Evolutionary conservation across 2,888 invertebrate species (phyloP), one percentile per base, ranked within the genome.

Genomic region (Celastrina argiolus): DNA sequence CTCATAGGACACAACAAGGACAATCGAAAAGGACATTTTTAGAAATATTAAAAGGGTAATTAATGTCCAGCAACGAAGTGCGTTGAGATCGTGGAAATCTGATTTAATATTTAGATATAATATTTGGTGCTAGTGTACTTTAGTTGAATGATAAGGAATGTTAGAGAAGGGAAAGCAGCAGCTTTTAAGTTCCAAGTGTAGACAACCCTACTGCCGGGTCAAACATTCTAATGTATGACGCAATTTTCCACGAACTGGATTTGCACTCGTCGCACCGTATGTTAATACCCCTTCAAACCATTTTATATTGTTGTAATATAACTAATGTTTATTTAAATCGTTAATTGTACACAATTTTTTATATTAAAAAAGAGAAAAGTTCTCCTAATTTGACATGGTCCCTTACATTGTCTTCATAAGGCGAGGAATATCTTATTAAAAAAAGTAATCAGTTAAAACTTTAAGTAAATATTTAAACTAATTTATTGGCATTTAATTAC

Each of bases 221-320:
- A 87, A 87, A 85, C 87, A 87, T 87, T 87, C 87, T 87, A 87
- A 87, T 83, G 83, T 81, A 84, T 87, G 87, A 87, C 86, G 87
- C 84, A 87, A 87, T 81, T 77, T 79, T 75, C 77, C 79, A 76
- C 81, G 75, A 80, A 86, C 84, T 86, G 85, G 87, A 85, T 85
- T 86, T 84, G 83, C 85, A 84, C 84, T 85, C 85, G 84, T 86
- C 85, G 82, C 83, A 79, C 78, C 75, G 74, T 74, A 74, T 79
- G 79, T 80, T 75, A 74, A 72, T 73, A 70, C 71, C 66, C 71
- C 69, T 70, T 73, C 66, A 67, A 67, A 69, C 69, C 68, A 66
- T 58, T 65, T 59, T 59, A 65, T 42, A 59, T 65, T 65, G 56
- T 41, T 28, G 26, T 22, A 51, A 22, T 12, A 26, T 16, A 7